These are phyloP conservation scores for Brienomyrus longianalis DNA, from an alignment of 2,113 vertebrate species.

Conservation along the genomic window DNA sequence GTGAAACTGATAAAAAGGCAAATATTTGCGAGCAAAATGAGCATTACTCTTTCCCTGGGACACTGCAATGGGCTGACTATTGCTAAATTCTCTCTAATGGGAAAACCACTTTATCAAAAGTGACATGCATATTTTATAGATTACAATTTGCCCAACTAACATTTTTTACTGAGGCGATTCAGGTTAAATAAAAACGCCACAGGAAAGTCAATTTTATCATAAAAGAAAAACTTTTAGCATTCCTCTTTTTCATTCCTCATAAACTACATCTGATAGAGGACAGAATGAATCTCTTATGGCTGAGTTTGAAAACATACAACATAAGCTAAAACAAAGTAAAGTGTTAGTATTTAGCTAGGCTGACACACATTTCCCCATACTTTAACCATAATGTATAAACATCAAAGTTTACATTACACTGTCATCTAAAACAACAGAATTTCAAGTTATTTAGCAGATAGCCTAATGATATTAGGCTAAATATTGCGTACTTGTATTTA, in stretches of 20 bases:
- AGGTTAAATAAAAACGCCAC: not conserved
- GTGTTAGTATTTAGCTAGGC: not conserved
- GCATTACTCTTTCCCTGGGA: slow-evolving; percentile 21
- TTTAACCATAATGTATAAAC: not conserved
- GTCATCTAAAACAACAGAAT: not conserved
- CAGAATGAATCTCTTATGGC: not conserved
- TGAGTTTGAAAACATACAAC: not conserved
- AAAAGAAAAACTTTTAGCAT: not conserved
- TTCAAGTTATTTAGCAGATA: not conserved
- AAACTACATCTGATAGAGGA: not conserved
- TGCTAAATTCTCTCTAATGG: not conserved
- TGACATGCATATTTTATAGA: slow-evolving; percentile 10
- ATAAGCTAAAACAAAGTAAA: not conserved
- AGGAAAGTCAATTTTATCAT: not conserved
- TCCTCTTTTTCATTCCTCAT: not conserved
- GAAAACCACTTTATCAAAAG: slow-evolving; percentile 4
- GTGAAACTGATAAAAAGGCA: slow-evolving; percentile 29
- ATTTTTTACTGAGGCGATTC: not conserved
- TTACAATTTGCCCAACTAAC: not conserved
- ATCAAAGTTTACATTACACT: not conserved
- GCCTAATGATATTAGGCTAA: not conserved
- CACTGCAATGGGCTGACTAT: slow-evolving; percentile 18
- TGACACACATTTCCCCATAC: not conserved
- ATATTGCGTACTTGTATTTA: not conserved
- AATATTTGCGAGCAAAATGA: slow-evolving; percentile 19